Conservation (phyloP, 1,140 invertebrate species). For the Diabrotica virgifera region DNA sequence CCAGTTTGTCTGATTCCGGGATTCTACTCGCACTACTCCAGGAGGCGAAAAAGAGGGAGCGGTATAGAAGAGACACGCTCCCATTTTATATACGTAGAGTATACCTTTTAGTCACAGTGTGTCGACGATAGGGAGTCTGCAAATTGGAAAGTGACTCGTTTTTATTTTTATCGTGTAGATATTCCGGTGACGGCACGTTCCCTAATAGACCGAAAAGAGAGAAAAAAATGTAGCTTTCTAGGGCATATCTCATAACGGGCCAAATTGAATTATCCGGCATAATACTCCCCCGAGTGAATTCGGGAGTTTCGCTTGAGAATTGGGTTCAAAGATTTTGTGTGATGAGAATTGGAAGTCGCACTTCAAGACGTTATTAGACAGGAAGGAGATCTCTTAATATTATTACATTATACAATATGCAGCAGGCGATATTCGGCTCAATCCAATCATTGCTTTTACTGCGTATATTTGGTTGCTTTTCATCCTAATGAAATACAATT, state of each 20-base stretch:
- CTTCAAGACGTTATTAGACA: not conserved
- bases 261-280: not conserved
- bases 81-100: not conserved
- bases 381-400: too few relatives aligned
- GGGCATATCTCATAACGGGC: conserved; percentile 1
- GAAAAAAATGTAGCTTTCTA: not conserved
- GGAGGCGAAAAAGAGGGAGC: not conserved
- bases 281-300: conserved; percentile 1
- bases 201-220: not conserved
- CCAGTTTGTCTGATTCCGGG: not conserved
- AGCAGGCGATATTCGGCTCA: too few relatives aligned
- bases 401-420: too few relatives aligned
- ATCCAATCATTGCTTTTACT: too few relatives aligned
- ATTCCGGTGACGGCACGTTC: conserved; percentile 1
- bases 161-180: conserved; percentile 1
- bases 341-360: not conserved
- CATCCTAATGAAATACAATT: too few relatives aligned
- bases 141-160: conserved; percentile 2
- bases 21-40: not conserved
- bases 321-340: not conserved
- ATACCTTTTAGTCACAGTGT: conserved; percentile 2
- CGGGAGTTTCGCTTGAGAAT: not conserved
- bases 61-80: too few relatives aligned
- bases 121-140: conserved; percentile 1
- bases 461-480: too few relatives aligned